Conservation (phyloP, 2,888 invertebrate genomes). For the Cordilura impudica region DNA sequence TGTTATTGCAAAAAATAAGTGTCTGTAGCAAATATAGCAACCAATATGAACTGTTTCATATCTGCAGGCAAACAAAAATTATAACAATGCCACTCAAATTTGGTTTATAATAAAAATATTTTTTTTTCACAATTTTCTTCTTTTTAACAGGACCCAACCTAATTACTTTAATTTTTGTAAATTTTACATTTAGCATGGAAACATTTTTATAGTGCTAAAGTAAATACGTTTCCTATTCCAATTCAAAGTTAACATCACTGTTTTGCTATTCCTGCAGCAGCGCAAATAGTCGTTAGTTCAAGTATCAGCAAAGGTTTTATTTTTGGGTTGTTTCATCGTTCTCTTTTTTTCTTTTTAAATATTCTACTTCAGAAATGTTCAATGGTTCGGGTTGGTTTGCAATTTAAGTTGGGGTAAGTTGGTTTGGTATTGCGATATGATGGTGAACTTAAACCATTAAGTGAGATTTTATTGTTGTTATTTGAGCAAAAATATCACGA, state of each 20-base stretch:
- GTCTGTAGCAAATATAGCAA: too few relatives aligned
- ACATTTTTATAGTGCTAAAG: too few relatives aligned
- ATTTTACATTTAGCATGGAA: too few relatives aligned
- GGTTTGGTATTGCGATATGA: neutral
- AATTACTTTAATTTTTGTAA: too few relatives aligned
- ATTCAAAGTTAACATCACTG: slow-evolving; percentile 16
- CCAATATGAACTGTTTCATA: too few relatives aligned
- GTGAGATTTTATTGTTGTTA: slow-evolving; percentile 12
- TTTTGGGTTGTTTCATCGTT: slow-evolving; percentile 34
- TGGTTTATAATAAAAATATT: too few relatives aligned
- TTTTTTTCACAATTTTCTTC: too few relatives aligned
- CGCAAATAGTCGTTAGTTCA: slow-evolving; percentile 43
- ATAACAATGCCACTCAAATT: too few relatives aligned
- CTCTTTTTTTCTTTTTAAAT: slow-evolving; percentile 18
- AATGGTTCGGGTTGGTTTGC: slow-evolving; percentile 23
- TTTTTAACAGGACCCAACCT: too few relatives aligned
- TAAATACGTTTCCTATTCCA: neutral
- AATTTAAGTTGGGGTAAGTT: slow-evolving; percentile 13
- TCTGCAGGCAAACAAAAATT: too few relatives aligned
- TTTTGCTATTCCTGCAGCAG: slow-evolving; percentile 8
- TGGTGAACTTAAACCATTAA: slow-evolving; percentile 47
- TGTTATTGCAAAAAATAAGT: too few relatives aligned
- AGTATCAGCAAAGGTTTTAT: slow-evolving; percentile 52
- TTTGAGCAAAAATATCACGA: too few relatives aligned
- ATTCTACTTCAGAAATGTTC: slow-evolving; percentile 32